Percentiles rank a stretch among this genome's conserved stretches.
Conservation (phyloP, 1,140 invertebrate species). For the Coptotermes formosanus region DNA sequence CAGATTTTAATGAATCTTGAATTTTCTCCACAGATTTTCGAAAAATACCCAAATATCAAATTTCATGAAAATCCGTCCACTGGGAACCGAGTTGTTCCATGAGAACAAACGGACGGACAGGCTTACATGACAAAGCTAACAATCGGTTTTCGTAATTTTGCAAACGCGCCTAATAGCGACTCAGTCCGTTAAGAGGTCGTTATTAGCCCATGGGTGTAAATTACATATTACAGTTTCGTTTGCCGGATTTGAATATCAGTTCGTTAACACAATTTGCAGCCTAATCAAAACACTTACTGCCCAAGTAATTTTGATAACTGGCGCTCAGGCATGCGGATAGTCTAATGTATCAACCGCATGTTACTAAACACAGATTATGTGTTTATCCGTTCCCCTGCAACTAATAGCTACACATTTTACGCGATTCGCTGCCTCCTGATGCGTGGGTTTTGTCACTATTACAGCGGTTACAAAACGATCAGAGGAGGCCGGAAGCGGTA, state of each 20-base stretch:
- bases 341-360: background rate
- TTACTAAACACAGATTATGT: background rate
- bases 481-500: background rate
- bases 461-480: background rate
- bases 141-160: no score
- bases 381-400: background rate
- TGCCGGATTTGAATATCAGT: background rate
- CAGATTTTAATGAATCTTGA: no score
- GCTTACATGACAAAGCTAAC: no score
- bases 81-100: no score
- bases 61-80: no score
- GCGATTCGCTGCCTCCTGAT: background rate
- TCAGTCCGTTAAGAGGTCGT: no score
- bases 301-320: background rate
- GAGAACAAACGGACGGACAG: no score
- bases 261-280: background rate
- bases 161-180: no score
- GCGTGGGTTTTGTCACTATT: background rate
- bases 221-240: background rate
- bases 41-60: no score
- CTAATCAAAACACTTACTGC: conserved; percentile 13
- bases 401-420: background rate
- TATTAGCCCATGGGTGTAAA: background rate
- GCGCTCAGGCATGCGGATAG: background rate
- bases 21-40: no score